Evolutionary conservation across 1,140 invertebrate genomes (phyloP), one percentile per base, ranked within the genome.

Genomic region (Drosophila santomea): DNA sequence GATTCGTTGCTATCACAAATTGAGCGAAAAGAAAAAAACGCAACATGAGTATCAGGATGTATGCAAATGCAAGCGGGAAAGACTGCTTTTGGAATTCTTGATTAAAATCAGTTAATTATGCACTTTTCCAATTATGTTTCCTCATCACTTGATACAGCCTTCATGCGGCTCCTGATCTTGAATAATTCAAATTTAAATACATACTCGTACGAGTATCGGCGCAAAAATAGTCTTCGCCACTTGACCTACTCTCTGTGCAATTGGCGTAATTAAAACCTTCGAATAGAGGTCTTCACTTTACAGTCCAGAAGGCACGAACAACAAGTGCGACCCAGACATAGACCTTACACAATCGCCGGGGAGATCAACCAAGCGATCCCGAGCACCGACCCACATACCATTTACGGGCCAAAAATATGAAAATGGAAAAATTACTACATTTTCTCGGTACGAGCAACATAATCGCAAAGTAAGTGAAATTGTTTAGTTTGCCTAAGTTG

Each of bases 221-320:
- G 51, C 44, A 69, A 58, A 66, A 71, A 62, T 47, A 48, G 63
- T 55, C 50, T 77, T 55, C 35, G 17, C 69, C 74, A 82, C 82
- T 86, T 86, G 82, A 82, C 82, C 82, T 69, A 82, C 74, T 72
- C 71, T 63, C 41, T 23, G 55, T 54, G 80, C 69, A 79, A 79
- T 88, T 86, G 85, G 50, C 74, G 77, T 64, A 78, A 82, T 88
- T 75, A 71, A 82, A 88, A 88, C 82, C 82, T 86, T 82, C 78
- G 64, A 72, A 71, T 60, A 69, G 78, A 69, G 54, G 58, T 73
- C 67, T 50, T 38, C 35, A 55, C 71, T 88, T 88, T 83, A 89
- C 83, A 88, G 83, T 89, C 76, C 83, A 88, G 83, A 89, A 89
- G 81, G 72, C 83, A 88, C 83, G 79, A 64, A 72, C 74, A 74